phyloP scores from a whole-genome alignment of 2,888 invertebrate genomes.

The Poecilobothrus nobilitatus region DNA sequence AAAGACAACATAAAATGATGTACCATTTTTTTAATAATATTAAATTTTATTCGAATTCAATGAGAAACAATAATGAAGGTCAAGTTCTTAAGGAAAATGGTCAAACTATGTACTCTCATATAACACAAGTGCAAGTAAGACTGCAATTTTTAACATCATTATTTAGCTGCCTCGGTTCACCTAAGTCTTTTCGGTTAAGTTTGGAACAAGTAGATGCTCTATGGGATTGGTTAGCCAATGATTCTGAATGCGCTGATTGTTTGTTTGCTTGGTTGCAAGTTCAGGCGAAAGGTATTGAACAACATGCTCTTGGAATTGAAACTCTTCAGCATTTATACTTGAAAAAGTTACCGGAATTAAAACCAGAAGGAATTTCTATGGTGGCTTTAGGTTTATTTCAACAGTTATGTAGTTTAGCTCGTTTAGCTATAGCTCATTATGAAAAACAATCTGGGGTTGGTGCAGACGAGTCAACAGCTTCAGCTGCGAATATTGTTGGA shows the following conservation, averaged over 20 bases:
- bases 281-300: conserved; percentile 84
- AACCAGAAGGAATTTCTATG: conserved; percentile 84
- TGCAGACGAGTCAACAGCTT: conserved; percentile 28
- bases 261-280: conserved; percentile 88
- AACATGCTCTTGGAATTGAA: conserved; percentile 82
- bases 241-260: conserved; percentile 80
- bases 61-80: conserved; percentile 25
- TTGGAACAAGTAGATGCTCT: conserved; percentile 84
- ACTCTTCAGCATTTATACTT: conserved; percentile 80
- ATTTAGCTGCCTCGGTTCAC: conserved; percentile 82
- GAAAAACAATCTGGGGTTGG: conserved; percentile 39
- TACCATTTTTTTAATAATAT: conserved; percentile 83
- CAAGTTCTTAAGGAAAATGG: conserved; percentile 34
- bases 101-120: conserved; percentile 56
- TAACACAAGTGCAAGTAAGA: conserved; percentile 83
- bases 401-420: conserved; percentile 79
- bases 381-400: conserved; percentile 85
- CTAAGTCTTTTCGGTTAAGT: conserved; percentile 74
- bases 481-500: conserved; percentile 58
- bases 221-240: conserved; percentile 84
- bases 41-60: conserved; percentile 57
- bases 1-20: conserved; percentile 88
- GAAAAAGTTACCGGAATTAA: conserved; percentile 78
- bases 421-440: conserved; percentile 66
- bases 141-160: conserved; percentile 87